A percentile compares a stretch with the other conserved stretches of the same genome.
These are phyloP conservation scores for Pollachius pollachius DNA, from an alignment of 2,113 vertebrate species.

Conservation along the genomic window DNA sequence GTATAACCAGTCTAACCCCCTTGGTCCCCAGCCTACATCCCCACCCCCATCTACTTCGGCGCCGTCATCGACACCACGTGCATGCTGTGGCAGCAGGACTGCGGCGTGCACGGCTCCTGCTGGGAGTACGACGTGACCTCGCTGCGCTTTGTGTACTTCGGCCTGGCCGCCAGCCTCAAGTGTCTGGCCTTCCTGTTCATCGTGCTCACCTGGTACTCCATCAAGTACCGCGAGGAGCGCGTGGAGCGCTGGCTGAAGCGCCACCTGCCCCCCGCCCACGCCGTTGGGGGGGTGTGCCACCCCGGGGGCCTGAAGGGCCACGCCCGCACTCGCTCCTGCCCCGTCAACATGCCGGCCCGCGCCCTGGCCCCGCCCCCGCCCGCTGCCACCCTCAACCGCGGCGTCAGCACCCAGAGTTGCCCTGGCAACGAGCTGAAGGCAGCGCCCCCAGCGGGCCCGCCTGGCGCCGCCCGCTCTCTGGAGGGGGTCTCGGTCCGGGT, in stretches of 20 bases:
- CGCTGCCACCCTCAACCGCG: constrained; percentile 60
- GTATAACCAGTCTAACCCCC: not conserved
- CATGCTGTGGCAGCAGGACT: constrained; percentile 99
- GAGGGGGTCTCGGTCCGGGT: constrained; percentile 74
- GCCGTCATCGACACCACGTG: constrained; percentile 98
- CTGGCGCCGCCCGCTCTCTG: constrained; percentile 63
- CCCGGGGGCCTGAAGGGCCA: constrained; percentile 76
- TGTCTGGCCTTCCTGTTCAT: constrained; percentile 97
- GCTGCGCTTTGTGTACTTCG: constrained; percentile 97
- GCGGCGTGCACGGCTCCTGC: constrained; percentile 92
- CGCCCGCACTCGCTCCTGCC: constrained; percentile 90
- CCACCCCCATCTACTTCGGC: constrained; percentile 97
- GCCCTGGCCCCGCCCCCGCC: constrained; percentile 36
- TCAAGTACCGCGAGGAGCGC: constrained; percentile 89
- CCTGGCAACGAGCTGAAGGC: constrained; percentile 82
- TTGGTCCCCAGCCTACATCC: constrained; percentile 88
- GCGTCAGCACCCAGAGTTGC: constrained; percentile 82
- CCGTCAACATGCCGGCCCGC: constrained; percentile 78
- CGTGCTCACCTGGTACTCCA: constrained; percentile 97
- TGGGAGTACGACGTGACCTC: constrained; percentile 99
- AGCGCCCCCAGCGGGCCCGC: constrained; percentile 50
- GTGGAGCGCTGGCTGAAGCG: constrained; percentile 79
- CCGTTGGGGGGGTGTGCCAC: constrained; percentile 87
- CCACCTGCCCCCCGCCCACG: constrained; percentile 80
- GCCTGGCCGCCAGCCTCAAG: constrained; percentile 96